phyloP scores from a whole-genome alignment of 2,113 vertebrate species.

The Embiotoca jacksoni region DNA sequence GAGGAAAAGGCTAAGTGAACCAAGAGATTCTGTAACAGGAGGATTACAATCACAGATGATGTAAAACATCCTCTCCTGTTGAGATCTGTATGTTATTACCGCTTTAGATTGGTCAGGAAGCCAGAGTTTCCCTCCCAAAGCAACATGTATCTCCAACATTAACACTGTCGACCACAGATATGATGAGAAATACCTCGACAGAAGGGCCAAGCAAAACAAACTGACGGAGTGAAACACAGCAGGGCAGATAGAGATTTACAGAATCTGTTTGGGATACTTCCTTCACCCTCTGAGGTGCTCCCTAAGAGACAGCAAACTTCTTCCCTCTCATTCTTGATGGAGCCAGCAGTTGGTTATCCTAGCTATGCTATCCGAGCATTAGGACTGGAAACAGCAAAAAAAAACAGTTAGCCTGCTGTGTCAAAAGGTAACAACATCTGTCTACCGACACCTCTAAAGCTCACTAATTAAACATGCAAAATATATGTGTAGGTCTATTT shows the following conservation, averaged over 20 bases:
- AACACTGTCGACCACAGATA: constrained; percentile 39
- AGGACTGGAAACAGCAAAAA: neutral
- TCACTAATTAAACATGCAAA: neutral
- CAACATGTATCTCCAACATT: constrained; percentile 47
- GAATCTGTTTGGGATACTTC: constrained; percentile 11
- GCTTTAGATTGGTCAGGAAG: constrained; percentile 22
- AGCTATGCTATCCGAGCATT: neutral
- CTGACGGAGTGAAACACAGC: constrained; percentile 9
- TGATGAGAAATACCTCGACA: constrained; percentile 22
- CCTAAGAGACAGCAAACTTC: constrained; percentile 3
- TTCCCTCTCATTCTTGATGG: neutral
- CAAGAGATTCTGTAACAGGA: constrained; percentile 27
- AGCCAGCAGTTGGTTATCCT: neutral
- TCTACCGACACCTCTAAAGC: neutral
- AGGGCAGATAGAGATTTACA: constrained; percentile 4
- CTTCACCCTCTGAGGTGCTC: neutral
- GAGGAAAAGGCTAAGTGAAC: constrained; percentile 12
- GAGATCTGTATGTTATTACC: constrained; percentile 32
- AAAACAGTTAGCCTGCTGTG: neutral
- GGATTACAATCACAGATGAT: constrained; percentile 7
- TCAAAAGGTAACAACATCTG: neutral
- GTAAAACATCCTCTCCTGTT: constrained; percentile 31
- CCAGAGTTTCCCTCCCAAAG: constrained; percentile 26
- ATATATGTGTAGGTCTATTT: neutral
- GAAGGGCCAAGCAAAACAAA: constrained; percentile 53